phyloP scores from a whole-genome alignment of 2,797 vertebrate genomes.

The Numenius phaeopus region DNA sequence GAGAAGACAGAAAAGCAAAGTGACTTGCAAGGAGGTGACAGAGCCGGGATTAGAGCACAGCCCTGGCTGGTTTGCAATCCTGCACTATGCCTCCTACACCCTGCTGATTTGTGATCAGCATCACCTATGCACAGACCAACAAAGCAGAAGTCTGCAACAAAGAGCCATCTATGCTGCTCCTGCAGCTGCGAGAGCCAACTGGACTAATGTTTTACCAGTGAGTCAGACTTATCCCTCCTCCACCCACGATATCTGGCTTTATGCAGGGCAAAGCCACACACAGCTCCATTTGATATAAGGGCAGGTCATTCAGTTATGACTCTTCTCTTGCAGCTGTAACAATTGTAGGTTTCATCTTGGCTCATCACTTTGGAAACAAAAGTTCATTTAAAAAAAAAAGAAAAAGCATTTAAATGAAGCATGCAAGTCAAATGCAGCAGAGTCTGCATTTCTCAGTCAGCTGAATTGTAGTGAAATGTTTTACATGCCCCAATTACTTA shows the following conservation, averaged over 20 bases:
- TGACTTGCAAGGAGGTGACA: neutral
- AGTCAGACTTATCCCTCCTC: slow-evolving; percentile 47
- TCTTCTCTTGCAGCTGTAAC: neutral
- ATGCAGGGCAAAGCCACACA: neutral
- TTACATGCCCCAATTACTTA: slow-evolving; percentile 70
- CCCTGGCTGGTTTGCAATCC: neutral
- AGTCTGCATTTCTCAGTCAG: slow-evolving; percentile 36
- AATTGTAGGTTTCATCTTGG: neutral
- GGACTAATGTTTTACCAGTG: slow-evolving; percentile 51
- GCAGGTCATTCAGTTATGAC: neutral
- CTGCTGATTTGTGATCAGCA: neutral
- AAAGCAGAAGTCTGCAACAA: slow-evolving; percentile 15
- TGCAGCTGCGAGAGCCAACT: slow-evolving; percentile 46
- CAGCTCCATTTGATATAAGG: neutral
- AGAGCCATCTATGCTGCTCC: slow-evolving; percentile 26
- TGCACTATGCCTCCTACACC: neutral
- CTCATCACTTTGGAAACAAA: neutral
- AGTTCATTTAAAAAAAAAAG: neutral
- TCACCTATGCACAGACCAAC: slow-evolving; percentile 24
- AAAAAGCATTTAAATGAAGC: neutral
- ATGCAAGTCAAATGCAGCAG: slow-evolving; percentile 6
- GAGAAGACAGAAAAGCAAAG: neutral
- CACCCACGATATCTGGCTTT: neutral
- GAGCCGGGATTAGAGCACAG: neutral
- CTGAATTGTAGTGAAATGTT: slow-evolving; percentile 57